phyloP scores from a whole-genome alignment of 1,140 invertebrate genomes.

The Streblospio benedicti region DNA sequence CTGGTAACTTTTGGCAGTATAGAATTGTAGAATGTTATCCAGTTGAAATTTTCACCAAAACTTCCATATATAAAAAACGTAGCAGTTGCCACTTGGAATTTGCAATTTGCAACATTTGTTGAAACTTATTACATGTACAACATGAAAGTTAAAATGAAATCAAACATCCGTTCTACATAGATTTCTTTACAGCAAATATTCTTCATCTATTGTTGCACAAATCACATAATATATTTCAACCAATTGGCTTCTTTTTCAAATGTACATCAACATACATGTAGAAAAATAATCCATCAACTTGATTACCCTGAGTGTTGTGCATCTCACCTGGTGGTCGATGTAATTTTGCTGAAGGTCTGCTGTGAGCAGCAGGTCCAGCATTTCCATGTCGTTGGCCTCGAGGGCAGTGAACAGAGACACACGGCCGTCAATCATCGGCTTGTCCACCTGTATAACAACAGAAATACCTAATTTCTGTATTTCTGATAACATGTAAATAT shows the following conservation, averaged over 20 bases:
- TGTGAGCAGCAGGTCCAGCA: slow-evolving; percentile 11
- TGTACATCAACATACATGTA: neutral
- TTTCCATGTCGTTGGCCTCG: slow-evolving; percentile 4
- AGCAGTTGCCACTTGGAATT: no score
- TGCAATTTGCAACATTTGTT: no score
- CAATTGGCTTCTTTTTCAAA: neutral
- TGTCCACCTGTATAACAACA: slow-evolving; percentile 10
- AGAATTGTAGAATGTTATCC: no score
- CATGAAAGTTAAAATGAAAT: neutral
- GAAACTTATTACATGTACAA: no score
- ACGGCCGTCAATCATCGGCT: slow-evolving; percentile 13
- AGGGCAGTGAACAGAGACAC: slow-evolving; percentile 12
- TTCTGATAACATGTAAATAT: neutral
- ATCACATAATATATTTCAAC: neutral
- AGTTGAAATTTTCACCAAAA: no score
- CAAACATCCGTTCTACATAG: neutral
- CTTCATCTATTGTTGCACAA: neutral
- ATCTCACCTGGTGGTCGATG: neutral
- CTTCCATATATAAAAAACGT: no score
- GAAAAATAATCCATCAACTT: slow-evolving; percentile 11
- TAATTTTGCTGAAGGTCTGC: slow-evolving; percentile 15
- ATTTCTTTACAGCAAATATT: neutral
- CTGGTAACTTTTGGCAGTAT: no score
- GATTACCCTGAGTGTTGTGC: no score
- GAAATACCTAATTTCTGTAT: neutral